phyloP scores from a whole-genome alignment of 2,888 invertebrate species.

The Pogonocherus hispidulus region DNA sequence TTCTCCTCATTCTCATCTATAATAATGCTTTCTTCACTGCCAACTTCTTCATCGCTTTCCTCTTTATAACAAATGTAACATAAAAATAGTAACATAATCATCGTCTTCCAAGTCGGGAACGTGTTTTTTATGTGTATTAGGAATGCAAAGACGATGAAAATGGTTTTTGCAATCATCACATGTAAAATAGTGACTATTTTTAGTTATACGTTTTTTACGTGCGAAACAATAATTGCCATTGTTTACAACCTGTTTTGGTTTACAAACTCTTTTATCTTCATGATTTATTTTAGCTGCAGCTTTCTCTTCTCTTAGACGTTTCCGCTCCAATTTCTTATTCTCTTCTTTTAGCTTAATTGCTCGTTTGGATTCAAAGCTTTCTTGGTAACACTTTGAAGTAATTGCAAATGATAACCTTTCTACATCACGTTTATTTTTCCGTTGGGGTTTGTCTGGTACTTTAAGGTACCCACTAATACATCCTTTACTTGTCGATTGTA shows the following conservation, averaged over 20 bases:
- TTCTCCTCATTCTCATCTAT: no score
- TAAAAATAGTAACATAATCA: slow-evolving; percentile 24
- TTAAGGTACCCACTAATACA: slow-evolving; percentile 16
- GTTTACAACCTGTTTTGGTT: background rate
- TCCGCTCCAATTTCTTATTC: no score
- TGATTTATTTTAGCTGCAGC: no score
- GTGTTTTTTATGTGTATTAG: slow-evolving; percentile 11
- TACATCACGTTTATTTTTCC: slow-evolving; percentile 31
- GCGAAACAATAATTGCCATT: background rate
- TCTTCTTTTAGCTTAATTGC: slow-evolving; percentile 9
- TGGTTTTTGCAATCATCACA: slow-evolving; percentile 22
- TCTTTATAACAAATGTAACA: slow-evolving; percentile 20
- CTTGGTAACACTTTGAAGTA: slow-evolving; percentile 13
- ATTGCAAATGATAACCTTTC: slow-evolving; percentile 9
- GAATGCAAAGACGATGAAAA: slow-evolving; percentile 24
- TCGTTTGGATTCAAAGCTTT: slow-evolving; percentile 30
- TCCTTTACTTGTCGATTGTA: slow-evolving; percentile 21
- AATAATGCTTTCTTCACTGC: background rate
- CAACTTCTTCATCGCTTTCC: slow-evolving; percentile 17
- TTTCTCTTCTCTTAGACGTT: no score
- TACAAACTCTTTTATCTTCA: slow-evolving; percentile 21
- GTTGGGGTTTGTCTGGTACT: slow-evolving; percentile 25
- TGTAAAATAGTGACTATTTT: slow-evolving; percentile 6
- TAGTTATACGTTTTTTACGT: slow-evolving; percentile 3
- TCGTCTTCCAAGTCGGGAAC: slow-evolving; percentile 25